Base-by-base conservation (phyloP, 1,140 invertebrate genomes). In the Paraescarpia echinospica region DNA sequence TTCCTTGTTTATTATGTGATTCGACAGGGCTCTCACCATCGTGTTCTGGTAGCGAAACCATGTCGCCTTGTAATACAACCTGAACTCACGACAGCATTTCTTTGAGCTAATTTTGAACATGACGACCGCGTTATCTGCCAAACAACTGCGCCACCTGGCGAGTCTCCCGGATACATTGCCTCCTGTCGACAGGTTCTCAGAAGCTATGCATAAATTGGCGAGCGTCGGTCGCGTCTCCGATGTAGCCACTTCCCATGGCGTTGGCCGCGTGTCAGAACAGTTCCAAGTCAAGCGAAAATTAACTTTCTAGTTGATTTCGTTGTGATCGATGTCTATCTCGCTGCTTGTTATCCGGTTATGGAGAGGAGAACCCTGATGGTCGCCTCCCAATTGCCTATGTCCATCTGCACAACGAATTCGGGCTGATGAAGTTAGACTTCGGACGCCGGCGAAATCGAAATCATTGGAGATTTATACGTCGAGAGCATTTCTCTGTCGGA, bases 281-380 rank as follows among this genome's bases (percentile, higher is more conserved):
- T 77, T 77, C 59, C 59, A 77, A 77, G 59, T 77, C 59, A 77
- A 77, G 59, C 59, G 59, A 77, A 77, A 77, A 77, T 77, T 77
- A 77, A 77, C 59, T 77, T 77, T 77, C 59, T 77, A 77, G 59
- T 77, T 77, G 59, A 77, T 77, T 77, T 77, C 59, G 22, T 77
- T 77, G 59, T 77, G 59, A 77, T 77, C 59, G 59, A 77, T 77
- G 59, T 77, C 59, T 31, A 77, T 27, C 59, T 77, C 59, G 59
- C 27, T 18, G 59, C 59, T 77, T 77, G 27, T 77, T 77, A 77
- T 77, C 59, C 27, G 14, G 59, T 77, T 77, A 77, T 77, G 59
- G 59, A 77, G 59, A 77, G 27, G 59, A 77, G 59, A 27, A 18
- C 27, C 59, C 8, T 6, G 59, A 27, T 31, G 59, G 59, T 4